Base-by-base conservation (phyloP, 2,888 invertebrate genomes). In the Eupithecia dodoneata region DNA sequence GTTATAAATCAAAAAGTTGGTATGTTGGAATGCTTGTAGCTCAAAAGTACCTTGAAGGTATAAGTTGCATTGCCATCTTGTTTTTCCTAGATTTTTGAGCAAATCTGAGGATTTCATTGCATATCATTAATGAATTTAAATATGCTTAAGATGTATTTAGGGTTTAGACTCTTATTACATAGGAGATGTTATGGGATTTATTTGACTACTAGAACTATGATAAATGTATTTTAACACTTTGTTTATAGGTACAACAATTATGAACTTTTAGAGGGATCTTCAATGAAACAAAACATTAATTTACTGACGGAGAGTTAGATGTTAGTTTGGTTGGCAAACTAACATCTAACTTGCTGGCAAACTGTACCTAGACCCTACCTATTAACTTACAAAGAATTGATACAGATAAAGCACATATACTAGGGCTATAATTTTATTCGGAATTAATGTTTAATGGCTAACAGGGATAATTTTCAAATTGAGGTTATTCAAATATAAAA, bases 11-110 rank as follows among this genome's bases (percentile, higher is more conserved):
- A 42, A 69, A 18, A 69, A 67, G 44, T 66, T 15, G 15, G n/a
- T 67, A 44, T 69, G 67, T 44, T 69, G 67, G 10, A 69, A 63
- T 63, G 30, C 30, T 63, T 18, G 63, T 18, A 18, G n/a, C 30
- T 1, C 18, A 18, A 10, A 59, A 18, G 59, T 59, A 63, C 63
- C 30, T 63, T 63, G 63, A 30, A 59, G 3, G 59, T 9, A 59
- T 15, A 30, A n/a, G 59, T 59, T 59, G 63, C 30, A 30, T 30
- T 59, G 30, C 30, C 63, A 63, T 63, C 63, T 30, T 63, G 30
- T 63, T 63, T 30, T n/a, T 63, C 10, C 10, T 63, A 30, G 18
- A 63, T 30, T 12, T 30, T 2, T 12, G 12, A 63, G 63, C 63
- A 30, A 63, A 63, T 10, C 10, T 2, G 2, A 63, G 63, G 63